Base-by-base conservation (phyloP, 2,113 vertebrate species). In the Trachemys scripta region DNA sequence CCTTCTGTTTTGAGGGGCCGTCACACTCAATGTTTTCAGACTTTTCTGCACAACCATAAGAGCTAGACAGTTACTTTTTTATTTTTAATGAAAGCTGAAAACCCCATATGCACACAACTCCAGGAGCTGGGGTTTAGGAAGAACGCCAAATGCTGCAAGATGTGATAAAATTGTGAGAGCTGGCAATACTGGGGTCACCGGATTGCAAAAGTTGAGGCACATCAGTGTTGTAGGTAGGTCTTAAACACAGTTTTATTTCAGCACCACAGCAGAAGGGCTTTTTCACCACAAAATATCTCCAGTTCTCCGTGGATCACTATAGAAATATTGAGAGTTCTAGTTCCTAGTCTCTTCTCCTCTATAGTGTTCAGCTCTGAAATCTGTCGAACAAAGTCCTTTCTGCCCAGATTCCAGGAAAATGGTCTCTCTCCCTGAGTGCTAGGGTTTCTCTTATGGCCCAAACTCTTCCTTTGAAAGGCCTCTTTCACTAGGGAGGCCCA, bases 151-250 rank as follows among this genome's bases (percentile, higher is more conserved):
- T 69, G 14, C 35, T 69, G 35, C 35, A n/a, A 69, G 62, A 69
- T 8, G 17, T 24, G 35, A n/a, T 69, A n/a, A n/a, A 35, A 69
- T 69, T 69, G 35, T 69, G 16, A n/a, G 50, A 82, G 42, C 7
- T 86, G 80, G 20, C 0, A 0, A 20, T 90, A 6, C 24, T 88
- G 11, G 13, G 19, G 27, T 38, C 38, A 56, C 2, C 27, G n/a
- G 38, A 88, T 42, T 82, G 80, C 88, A 11, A 84, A 16, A 45
- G 0, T 92, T 53, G 45, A 31, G 24, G 25, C 84, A 78, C 6
- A 19, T 65, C 92, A 49, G 9, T 62, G 27, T 76, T 84, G 8
- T 75, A 76, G 16, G 59, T 83, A 35, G 6, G 81, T 62, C 14
- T 5, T 38, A 11, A 14, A 84, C 8, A n/a, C 31, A n/a, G 3